These are phyloP conservation scores for Sebastes vulpes DNA, from an alignment of 2,797 vertebrate genomes.

Conservation along the genomic window DNA sequence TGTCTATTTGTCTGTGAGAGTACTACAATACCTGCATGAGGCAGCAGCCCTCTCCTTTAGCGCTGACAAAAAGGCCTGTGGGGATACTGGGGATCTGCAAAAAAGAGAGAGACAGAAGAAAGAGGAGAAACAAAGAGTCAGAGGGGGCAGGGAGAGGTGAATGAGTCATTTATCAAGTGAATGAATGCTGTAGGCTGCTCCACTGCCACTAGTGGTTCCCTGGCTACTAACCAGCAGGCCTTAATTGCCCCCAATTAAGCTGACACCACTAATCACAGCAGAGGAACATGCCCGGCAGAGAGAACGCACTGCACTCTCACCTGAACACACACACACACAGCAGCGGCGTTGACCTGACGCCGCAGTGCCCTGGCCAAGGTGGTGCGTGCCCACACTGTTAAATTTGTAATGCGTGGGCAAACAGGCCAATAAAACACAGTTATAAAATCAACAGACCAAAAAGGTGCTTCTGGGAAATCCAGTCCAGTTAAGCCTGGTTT, in stretches of 20 bases:
- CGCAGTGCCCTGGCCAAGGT: slow-evolving; percentile 12
- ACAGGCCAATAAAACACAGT: slow-evolving; percentile 45
- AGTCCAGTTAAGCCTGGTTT: slow-evolving; percentile 48
- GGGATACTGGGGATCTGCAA: slow-evolving; percentile 94
- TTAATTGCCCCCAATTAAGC: slow-evolving; percentile 81
- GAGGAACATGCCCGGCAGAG: slow-evolving; percentile 65
- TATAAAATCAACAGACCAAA: slow-evolving; percentile 65
- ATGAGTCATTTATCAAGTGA: slow-evolving; percentile 73
- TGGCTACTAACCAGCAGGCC: slow-evolving; percentile 75
- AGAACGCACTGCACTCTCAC: slow-evolving; percentile 58
- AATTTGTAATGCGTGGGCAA: slow-evolving; percentile 43
- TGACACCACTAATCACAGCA: slow-evolving; percentile 78
- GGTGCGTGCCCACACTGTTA: slow-evolving; percentile 41
- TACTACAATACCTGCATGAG: slow-evolving; percentile 92
- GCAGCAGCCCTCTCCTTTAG: slow-evolving; percentile 96
- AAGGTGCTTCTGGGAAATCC: slow-evolving; percentile 63
- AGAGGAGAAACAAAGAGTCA: slow-evolving; percentile 55
- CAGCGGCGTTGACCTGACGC: slow-evolving; percentile 23
- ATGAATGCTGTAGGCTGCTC: slow-evolving; percentile 72
- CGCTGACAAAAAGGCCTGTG: slow-evolving; percentile 95
- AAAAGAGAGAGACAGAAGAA: slow-evolving; percentile 19
- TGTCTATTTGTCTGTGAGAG: slow-evolving; percentile 17
- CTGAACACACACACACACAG: slow-evolving; percentile 34
- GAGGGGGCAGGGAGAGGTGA: slow-evolving; percentile 66
- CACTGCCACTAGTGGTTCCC: slow-evolving; percentile 65